Evolutionary conservation across 2,888 invertebrate genomes (phyloP).

Genomic region (Drosophila anomalipes): DNA sequence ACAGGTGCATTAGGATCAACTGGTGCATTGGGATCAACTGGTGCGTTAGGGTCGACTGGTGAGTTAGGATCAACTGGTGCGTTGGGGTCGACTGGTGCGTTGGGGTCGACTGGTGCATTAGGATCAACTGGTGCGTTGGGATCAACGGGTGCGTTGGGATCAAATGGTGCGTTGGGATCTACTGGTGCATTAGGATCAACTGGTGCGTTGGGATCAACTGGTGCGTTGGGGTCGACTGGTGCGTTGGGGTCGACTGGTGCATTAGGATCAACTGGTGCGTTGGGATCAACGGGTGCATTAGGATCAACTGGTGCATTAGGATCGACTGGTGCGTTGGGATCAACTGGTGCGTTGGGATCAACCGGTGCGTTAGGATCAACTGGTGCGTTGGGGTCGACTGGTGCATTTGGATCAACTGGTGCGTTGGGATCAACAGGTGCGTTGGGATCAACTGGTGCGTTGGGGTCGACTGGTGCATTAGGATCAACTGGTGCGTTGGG

Average conservation of each 20-base stretch:
- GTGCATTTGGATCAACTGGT: not conserved
- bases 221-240: slow-evolving; percentile 3
- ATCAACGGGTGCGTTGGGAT: slow-evolving; percentile 41
- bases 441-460: slow-evolving; percentile 13
- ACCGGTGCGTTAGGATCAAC: not conserved
- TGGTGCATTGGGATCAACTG: too few species aligned
- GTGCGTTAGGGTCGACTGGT: too few species aligned
- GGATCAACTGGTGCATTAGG: slow-evolving; percentile 27
- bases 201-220: slow-evolving; percentile 31
- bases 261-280: slow-evolving; percentile 24
- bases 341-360: not conserved
- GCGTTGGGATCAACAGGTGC: not conserved
- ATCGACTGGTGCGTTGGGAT: not conserved
- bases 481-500: too few species aligned
- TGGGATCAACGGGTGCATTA: slow-evolving; percentile 30
- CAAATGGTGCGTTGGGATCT: slow-evolving; percentile 19
- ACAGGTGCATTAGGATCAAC: too few species aligned
- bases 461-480: not conserved
- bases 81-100: slow-evolving; percentile 38
- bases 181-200: slow-evolving; percentile 21
- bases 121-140: slow-evolving; percentile 28
- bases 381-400: not conserved
- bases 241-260: slow-evolving; percentile 19
- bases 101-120: slow-evolving; percentile 14
- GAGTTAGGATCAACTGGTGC: slow-evolving; percentile 15